Percentiles rank a stretch among this genome's conserved stretches.
These are phyloP conservation scores for Ephestia elutella DNA, from an alignment of 1,140 invertebrate species.

Conservation along the genomic window DNA sequence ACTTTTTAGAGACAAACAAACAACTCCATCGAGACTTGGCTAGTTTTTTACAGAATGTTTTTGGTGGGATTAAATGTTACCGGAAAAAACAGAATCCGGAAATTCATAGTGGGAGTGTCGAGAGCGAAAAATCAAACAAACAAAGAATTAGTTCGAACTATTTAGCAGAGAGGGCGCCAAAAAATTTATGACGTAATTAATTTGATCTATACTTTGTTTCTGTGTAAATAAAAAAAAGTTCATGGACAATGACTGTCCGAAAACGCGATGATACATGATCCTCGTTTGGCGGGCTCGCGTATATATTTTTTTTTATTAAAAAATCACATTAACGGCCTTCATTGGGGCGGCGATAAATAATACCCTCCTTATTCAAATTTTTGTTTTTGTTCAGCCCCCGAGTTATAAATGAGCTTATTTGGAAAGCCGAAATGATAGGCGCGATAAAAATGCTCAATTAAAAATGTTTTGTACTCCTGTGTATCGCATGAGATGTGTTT, in stretches of 20 bases:
- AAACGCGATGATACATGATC: constrained; percentile 25
- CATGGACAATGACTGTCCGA: constrained; percentile 69
- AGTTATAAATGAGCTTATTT: constrained; percentile 74
- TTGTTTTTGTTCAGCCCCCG: constrained; percentile 67
- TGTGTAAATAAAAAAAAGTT: constrained; percentile 53
- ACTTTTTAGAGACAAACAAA: too few species aligned
- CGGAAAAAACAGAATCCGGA: neutral
- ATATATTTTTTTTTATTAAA: constrained; percentile 70
- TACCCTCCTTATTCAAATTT: constrained; percentile 73
- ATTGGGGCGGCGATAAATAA: constrained; percentile 73
- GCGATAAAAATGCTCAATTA: constrained; percentile 50
- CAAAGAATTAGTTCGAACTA: constrained; percentile 15
- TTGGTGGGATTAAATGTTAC: too few species aligned
- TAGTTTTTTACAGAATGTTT: too few species aligned
- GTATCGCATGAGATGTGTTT: constrained; percentile 3
- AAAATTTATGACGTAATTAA: constrained; percentile 54
- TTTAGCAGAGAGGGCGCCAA: constrained; percentile 13
- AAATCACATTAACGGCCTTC: constrained; percentile 73
- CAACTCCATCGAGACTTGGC: too few species aligned
- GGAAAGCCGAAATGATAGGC: constrained; percentile 63
- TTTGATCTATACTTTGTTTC: constrained; percentile 55
- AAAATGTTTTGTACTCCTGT: constrained; percentile 14
- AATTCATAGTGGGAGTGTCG: neutral
- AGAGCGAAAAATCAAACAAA: neutral
- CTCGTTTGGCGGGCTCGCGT: constrained; percentile 60